phyloP scores from a whole-genome alignment of 2,797 vertebrate genomes.

The Anas bernieri region DNA sequence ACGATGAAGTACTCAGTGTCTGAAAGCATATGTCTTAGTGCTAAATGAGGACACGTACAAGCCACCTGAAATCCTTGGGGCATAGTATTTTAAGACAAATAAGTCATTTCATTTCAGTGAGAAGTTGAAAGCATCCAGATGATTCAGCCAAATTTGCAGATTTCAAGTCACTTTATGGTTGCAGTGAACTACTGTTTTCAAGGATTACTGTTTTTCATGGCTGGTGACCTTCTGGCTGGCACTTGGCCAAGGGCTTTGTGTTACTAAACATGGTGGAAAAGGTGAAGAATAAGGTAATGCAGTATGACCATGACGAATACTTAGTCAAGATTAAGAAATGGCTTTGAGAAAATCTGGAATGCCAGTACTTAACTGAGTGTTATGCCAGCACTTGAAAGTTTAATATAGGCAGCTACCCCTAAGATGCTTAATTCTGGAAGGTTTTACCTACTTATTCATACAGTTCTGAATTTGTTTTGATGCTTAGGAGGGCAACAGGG shows the following conservation, averaged over 20 bases:
- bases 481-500: neutral
- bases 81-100: conserved; percentile 23
- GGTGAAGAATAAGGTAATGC: neutral
- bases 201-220: neutral
- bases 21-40: conserved; percentile 37
- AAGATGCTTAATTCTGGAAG: neutral
- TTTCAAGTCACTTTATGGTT: neutral
- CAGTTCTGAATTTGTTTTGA: neutral
- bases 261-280: neutral
- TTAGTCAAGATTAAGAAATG: neutral
- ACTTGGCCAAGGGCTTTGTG: neutral
- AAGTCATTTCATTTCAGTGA: conserved; percentile 21
- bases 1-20: conserved; percentile 31
- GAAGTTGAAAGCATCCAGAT: neutral
- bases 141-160: neutral
- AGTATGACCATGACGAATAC: neutral
- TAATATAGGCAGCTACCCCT: neutral
- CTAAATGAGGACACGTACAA: conserved; percentile 16
- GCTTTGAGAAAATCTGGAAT: neutral
- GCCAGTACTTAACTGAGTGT: neutral
- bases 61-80: conserved; percentile 53
- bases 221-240: neutral
- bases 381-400: neutral
- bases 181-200: neutral
- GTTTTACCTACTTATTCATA: neutral